Base-by-base conservation (phyloP, 2,797 vertebrate species). In the Pangasius mekongensis region DNA sequence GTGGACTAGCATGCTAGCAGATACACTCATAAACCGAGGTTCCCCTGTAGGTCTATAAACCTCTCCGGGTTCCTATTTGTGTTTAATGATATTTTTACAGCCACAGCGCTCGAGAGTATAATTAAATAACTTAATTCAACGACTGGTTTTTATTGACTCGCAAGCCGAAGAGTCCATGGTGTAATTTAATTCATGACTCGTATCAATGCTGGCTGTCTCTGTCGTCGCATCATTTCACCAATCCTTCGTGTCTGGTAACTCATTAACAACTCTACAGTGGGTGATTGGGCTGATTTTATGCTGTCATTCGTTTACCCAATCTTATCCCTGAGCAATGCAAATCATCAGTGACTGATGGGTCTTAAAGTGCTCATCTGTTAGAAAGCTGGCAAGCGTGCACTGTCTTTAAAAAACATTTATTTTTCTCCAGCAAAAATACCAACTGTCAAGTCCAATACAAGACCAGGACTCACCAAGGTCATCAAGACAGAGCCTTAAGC, bases 1-100 rank as follows among this genome's bases (percentile, higher is more conserved):
- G 90, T 93, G 91, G 94, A 95, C 93, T 89, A 93, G 88, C 90
- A 91, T 89, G 92, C 91, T 91, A 90, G 92, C 93, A 88, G 92
- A 93, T 91, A 88, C 89, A 90, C 90, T 88, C 93, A 67, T 90
- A 91, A 91, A 90, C 62, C 14, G 89, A 64, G 60, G 76, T 83
- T 8, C 33, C 88, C 80, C 92, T 89, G 88, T 81, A 80, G 87
- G 80, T 88, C 87, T 89, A 89, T 90, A 90, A 90, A 88, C 80
- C 78, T 86, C 78, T 90, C 83, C 64, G 77, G 74, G 76, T 85
- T 89, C 73, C 85, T 87, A 73, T 77, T 83, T 64, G 71, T 86
- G 47, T 69, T 87, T 90, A 87, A 90, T 92, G 90, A 84, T 90
- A 84, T 92, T 87, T 91, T 89, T 89, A 91, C 62, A 87, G 83